A percentile compares a stretch with the other conserved stretches of the same genome.
Conservation (phyloP, 2,113 vertebrate species). For the Melanocharis versteri region DNA sequence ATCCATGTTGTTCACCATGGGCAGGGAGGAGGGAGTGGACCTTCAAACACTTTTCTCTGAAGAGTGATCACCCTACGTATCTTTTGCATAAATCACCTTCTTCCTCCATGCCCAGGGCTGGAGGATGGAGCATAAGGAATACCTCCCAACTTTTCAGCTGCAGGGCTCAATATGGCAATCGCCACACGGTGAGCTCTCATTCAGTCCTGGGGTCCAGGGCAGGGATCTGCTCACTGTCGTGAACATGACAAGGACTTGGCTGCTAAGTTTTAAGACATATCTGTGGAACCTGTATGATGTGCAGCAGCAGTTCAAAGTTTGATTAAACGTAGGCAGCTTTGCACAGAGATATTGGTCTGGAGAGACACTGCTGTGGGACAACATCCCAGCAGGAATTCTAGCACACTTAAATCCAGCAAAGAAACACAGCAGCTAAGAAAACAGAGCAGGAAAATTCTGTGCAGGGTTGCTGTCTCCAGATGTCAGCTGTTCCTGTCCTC, state of each 20-base stretch:
- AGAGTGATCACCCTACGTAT: rapidly evolving
- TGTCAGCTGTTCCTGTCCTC: not conserved
- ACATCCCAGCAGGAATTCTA: not conserved
- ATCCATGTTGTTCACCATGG: not conserved
- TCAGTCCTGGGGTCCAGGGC: not conserved
- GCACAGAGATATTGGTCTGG: not conserved
- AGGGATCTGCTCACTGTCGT: not conserved
- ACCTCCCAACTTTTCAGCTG: not conserved
- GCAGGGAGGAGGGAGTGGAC: not conserved
- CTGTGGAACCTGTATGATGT: not conserved
- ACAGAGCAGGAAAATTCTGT: not conserved
- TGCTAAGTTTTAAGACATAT: not conserved
- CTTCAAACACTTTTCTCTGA: not conserved
- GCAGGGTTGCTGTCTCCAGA: not conserved
- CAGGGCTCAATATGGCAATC: rapidly evolving
- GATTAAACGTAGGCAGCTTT: not conserved
- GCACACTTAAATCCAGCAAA: not conserved
- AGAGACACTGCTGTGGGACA: not conserved
- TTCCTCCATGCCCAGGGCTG: not conserved
- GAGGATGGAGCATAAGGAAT: not conserved
- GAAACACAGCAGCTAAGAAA: not conserved
- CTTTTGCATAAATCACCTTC: not conserved
- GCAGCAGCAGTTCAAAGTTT: not conserved
- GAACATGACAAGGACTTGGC: not conserved
- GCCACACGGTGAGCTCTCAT: rapidly evolving